Base-by-base conservation (phyloP, 2,888 invertebrate genomes). In the Matsumyia berberina region DNA sequence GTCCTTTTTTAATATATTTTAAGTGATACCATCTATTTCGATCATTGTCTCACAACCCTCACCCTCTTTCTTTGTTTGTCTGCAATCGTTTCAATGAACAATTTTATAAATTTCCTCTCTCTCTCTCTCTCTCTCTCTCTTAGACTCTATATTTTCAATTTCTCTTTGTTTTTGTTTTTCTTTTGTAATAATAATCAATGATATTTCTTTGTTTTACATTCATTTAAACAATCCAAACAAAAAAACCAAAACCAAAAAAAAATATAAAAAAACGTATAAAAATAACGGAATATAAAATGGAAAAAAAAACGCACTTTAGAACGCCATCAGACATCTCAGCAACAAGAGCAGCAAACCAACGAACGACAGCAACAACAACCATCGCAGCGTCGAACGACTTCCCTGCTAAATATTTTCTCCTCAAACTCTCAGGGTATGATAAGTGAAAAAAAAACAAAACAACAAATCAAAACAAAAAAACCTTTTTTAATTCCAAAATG, bases 401-500 rank as follows among this genome's bases (percentile, higher is more conserved):
- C 97, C 93, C 95, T 97, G 92, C 95, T 97, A 93, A 97, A 97
- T 94, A 95, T 97, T 93, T 97, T 97, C 94, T 97, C 97, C 94
- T 96, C 97, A 93, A 97, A 96, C 94, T 97, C 97, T 93, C 97
- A 97, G 95, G 97, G 96, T 94, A 97, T 89, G 89, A 88, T 87
- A 85, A 88, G 86, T 87, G 82, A 87, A 86, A 79, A 72, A 69
- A 77, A 73, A 77, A 74, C 64, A 60, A 42, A 58, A n/a, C 12
- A 72, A 64, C 53, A 67, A 15, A n/a, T n/a, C 24, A 53, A 15
- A 77, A 31, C 57, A 60, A 83, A 74, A 57, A 70, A 60, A 55
- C 8, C 24, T 62, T 76, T 55, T 80, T 80, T 44, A 73, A 67
- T 74, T 76, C 70, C 70, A 78, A 53, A 79, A 70, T 72, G 70